Evolutionary conservation across 2,797 vertebrate genomes (phyloP), one percentile per base, ranked within the genome.

Genomic region (Pangasius mekongensis): DNA sequence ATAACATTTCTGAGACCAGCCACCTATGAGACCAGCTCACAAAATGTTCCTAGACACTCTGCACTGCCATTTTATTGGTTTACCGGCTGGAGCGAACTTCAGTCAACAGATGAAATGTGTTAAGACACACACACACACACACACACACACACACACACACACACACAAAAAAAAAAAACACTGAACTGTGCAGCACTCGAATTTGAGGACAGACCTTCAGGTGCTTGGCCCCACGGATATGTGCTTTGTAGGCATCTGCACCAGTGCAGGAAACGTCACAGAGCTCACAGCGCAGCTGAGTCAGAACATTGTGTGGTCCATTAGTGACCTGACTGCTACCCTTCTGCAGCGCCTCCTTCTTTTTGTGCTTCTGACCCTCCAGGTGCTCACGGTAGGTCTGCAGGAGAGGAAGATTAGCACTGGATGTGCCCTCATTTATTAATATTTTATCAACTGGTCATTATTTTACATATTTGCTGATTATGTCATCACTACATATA

Each of bases 321-420:
- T 93, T 93, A 1, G 66, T 94, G 0, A 93, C 89, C 90, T 94
- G 90, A 2, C 90, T 88, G 10, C 96, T 95, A 30, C 92, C 92
- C 91, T 96, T 97, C 89, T 96, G 93, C 20, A 96, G 95, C 0
- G 94, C 92, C 88, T 96, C 96, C 88, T 97, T 97, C 94, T 97
- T 97, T 92, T 95, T 96, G 93, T 97, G 97, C 91, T 97, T 97
- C 92, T 98, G 97, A 27, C 97, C 96, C 67, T 97, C 96, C 5
- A 96, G 95, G 90, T 96, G 97, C 88, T 97, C 96, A 66, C 93
- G 91, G 91, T 97, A 97, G 0, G 96, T 96, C 97, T 96, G 89
- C 76, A 24, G 47, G 18, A 67, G 18, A 58, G 30, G 58, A 43
- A 22, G 39, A 33, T 58, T 24, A 36, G 36, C 0, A 80, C 18